Percentiles rank a stretch among this genome's conserved stretches.
Evolutionary conservation across 2,797 vertebrate genomes (phyloP).

Genomic region (Phoxinus dragarum): DNA sequence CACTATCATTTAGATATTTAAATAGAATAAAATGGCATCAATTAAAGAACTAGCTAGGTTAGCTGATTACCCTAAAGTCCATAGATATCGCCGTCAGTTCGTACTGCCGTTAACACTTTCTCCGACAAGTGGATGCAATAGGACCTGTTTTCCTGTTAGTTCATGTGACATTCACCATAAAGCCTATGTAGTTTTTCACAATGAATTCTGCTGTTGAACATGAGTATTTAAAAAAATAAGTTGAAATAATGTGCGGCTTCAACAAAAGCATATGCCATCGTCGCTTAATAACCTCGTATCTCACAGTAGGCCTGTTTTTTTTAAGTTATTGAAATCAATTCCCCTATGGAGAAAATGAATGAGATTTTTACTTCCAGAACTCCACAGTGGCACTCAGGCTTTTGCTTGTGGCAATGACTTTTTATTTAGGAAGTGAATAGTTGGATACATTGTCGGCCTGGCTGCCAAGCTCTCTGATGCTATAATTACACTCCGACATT

Average conservation of each 20-base stretch:
- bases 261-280: background rate
- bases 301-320: background rate
- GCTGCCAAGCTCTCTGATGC: constrained; percentile 43
- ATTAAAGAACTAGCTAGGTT: background rate
- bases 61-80: background rate
- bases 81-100: background rate
- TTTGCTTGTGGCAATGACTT: constrained; percentile 27
- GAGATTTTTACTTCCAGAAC: background rate
- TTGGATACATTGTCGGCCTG: constrained; percentile 24
- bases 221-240: background rate
- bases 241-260: background rate
- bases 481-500: constrained; percentile 63
- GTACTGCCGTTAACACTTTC: background rate
- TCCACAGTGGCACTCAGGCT: background rate
- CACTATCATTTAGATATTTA: background rate
- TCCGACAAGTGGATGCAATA: background rate
- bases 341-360: background rate
- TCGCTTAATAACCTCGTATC: background rate
- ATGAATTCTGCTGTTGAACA: background rate
- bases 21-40: background rate
- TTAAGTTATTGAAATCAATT: background rate
- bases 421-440: constrained; percentile 50
- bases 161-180: background rate
- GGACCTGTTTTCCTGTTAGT: background rate
- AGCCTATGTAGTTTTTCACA: background rate